phyloP scores from a whole-genome alignment of 2,113 vertebrate species.

The Saiga tatarica region DNA sequence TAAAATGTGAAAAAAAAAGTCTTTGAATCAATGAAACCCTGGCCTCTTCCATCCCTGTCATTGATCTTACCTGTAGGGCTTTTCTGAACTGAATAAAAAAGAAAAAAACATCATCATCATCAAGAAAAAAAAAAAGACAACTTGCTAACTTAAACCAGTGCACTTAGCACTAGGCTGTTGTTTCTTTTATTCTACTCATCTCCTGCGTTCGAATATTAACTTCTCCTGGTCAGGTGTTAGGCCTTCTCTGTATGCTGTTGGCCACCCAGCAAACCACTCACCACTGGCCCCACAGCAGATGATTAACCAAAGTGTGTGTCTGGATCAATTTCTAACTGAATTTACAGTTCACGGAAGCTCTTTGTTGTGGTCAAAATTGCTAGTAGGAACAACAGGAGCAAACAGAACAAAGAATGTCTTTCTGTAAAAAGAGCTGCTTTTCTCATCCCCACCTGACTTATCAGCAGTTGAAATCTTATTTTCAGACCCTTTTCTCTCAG shows the following conservation, averaged over 20 bases:
- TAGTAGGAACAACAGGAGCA: neutral
- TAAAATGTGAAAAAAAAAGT: neutral
- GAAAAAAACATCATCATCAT: neutral
- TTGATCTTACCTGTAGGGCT: neutral
- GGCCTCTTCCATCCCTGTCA: neutral
- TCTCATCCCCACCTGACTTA: neutral
- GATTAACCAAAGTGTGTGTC: conserved; percentile 20
- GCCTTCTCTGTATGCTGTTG: neutral
- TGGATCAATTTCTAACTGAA: conserved; percentile 46
- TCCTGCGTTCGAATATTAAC: neutral
- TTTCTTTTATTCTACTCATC: neutral
- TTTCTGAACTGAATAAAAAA: neutral
- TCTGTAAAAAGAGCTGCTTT: conserved; percentile 2
- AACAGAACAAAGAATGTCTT: conserved; percentile 38
- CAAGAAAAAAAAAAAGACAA: neutral
- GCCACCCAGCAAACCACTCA: neutral
- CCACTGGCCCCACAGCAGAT: neutral
- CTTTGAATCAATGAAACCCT: neutral
- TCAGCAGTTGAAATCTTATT: conserved; percentile 22
- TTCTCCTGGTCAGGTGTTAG: neutral
- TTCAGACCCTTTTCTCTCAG: conserved; percentile 42
- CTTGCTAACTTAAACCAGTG: neutral
- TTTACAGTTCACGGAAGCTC: conserved; percentile 32
- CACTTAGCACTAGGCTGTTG: neutral
- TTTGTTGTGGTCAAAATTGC: conserved; percentile 58